Percentiles rank a stretch among this genome's conserved stretches.
These are phyloP conservation scores for Lymantria dispar DNA, from an alignment of 2,888 invertebrate genomes.

Conservation along the genomic window DNA sequence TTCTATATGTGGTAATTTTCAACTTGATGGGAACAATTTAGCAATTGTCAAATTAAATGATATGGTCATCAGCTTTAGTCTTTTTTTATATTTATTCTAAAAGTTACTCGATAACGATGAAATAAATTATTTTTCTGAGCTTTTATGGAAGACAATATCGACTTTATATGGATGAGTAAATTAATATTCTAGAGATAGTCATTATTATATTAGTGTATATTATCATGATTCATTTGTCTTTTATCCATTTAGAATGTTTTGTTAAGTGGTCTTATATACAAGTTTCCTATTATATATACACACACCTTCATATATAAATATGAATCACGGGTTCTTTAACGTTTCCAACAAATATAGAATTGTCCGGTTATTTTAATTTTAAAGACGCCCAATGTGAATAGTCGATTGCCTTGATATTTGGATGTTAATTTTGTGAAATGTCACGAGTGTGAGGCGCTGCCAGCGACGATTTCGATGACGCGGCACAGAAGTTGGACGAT, in stretches of 20 bases:
- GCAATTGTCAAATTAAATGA: too few species aligned
- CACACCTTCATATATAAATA: conserved; percentile 53
- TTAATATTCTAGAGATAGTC: conserved; percentile 17
- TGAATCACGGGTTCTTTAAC: conserved; percentile 62
- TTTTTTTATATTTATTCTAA: not conserved
- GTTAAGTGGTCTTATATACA: conserved; percentile 48
- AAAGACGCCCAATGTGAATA: conserved; percentile 45
- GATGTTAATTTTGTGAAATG: conserved; percentile 57
- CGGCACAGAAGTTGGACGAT: conserved; percentile 22
- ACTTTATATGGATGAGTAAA: conserved; percentile 17
- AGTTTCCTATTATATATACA: conserved; percentile 65
- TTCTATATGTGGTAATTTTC: too few species aligned
- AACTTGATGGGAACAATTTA: too few species aligned
- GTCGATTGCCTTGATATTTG: conserved; percentile 73
- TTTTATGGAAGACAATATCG: conserved; percentile 17
- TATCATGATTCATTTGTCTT: conserved; percentile 35
- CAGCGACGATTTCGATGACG: conserved; percentile 6
- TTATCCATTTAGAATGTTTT: conserved; percentile 28
- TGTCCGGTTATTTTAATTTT: conserved; percentile 45
- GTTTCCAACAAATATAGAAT: conserved; percentile 45
- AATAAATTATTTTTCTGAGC: not conserved
- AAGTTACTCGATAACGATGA: not conserved
- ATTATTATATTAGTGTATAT: conserved; percentile 7
- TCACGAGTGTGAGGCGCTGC: conserved; percentile 36
- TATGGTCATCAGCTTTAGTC: too few species aligned